These are phyloP conservation scores for Tribolium castaneum DNA, from an alignment of 1,140 invertebrate species.

Conservation along the genomic window DNA sequence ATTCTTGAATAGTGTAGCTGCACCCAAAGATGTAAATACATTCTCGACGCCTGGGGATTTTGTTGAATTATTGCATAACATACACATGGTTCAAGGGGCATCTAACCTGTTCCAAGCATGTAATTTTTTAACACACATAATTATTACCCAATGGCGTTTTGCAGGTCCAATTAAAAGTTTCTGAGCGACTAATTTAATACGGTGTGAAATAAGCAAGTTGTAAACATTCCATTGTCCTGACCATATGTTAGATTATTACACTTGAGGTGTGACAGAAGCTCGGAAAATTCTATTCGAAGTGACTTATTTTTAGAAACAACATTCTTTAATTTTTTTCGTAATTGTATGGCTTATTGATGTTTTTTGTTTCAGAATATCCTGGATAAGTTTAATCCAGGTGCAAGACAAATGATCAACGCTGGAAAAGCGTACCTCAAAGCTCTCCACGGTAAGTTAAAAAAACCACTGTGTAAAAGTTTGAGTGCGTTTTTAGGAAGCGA, in stretches of 20 bases:
- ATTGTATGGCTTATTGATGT: too few species aligned
- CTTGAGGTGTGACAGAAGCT: too few species aligned
- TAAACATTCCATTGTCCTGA: background rate
- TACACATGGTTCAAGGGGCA: background rate
- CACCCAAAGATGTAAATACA: background rate
- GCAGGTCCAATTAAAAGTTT: background rate
- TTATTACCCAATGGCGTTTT: background rate
- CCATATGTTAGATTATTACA: background rate
- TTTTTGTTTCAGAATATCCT: conserved; percentile 86
- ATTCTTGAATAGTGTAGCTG: background rate
- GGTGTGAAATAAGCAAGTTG: background rate
- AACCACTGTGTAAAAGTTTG: too few species aligned
- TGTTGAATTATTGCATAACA: conserved; percentile 14
- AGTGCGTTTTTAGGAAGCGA: too few species aligned
- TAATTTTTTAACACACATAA: background rate
- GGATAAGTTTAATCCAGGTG: conserved; percentile 94
- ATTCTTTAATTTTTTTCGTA: too few species aligned
- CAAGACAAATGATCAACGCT: conserved; percentile 90
- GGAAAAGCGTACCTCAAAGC: conserved; percentile 93
- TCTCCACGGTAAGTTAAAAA: conserved; percentile 79
- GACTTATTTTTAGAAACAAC: too few species aligned
- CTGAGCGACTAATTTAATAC: background rate
- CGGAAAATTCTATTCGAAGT: too few species aligned
- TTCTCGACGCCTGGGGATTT: conserved; percentile 2
- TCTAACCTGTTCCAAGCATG: background rate